These are phyloP conservation scores for Paracentrotus lividus DNA, from an alignment of 53 echinoderm and acorn worm genomes.

Conservation along the genomic window DNA sequence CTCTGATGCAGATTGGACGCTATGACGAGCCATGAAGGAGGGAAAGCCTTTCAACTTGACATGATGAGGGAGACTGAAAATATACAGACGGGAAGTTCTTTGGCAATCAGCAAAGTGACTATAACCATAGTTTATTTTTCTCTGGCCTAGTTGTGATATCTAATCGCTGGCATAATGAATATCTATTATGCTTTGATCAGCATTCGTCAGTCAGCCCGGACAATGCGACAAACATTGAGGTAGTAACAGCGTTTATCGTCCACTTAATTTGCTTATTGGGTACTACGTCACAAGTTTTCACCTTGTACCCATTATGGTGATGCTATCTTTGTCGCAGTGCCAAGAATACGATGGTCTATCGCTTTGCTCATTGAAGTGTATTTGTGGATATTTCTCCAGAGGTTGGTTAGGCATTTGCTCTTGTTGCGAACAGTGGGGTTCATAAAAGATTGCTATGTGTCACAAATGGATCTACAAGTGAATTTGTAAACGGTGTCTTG, in stretches of 20 bases:
- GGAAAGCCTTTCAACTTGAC: neutral
- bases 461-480: neutral
- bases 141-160: neutral
- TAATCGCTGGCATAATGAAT: neutral
- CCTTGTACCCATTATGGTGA: constrained; percentile 11
- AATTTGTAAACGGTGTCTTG: neutral
- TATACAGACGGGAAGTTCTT: neutral
- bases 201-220: neutral
- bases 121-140: neutral
- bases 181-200: neutral
- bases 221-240: neutral
- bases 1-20: neutral
- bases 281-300: neutral
- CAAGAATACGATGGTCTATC: neutral
- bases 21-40: neutral
- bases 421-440: neutral
- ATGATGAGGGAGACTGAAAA: neutral
- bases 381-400: neutral
- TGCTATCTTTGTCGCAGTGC: neutral
- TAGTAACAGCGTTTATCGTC: neutral
- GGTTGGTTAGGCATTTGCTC: neutral
- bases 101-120: neutral
- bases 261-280: neutral
- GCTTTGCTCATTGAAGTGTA: neutral
- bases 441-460: neutral